Conservation (phyloP, 2,888 invertebrate genomes). For the Torymus auratus region DNA sequence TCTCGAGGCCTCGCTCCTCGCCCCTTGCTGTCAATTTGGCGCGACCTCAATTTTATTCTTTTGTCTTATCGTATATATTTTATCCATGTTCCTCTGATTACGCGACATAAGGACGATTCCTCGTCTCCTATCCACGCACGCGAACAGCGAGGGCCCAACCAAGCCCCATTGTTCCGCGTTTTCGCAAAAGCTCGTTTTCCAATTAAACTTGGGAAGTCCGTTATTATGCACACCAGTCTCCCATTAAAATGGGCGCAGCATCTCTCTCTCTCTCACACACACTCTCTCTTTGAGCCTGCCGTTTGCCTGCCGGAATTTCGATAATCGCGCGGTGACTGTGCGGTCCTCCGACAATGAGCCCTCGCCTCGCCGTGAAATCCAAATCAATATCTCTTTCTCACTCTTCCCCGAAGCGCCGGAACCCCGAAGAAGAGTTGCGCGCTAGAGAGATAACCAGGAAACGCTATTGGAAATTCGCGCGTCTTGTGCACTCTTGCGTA, state of each 20-base stretch:
- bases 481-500: too few relatives aligned
- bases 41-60: conserved; percentile 30
- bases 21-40: background rate
- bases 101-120: too few relatives aligned
- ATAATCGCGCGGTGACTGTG: too few relatives aligned
- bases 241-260: background rate
- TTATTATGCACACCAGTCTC: conserved; percentile 3
- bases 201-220: conserved; percentile 27
- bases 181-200: conserved; percentile 1
- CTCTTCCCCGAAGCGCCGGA: background rate
- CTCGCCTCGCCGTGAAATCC: background rate
- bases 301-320: too few relatives aligned
- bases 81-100: background rate
- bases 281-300: too few relatives aligned
- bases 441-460: too few relatives aligned
- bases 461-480: too few relatives aligned
- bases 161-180: background rate
- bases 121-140: too few relatives aligned
- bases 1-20: too few relatives aligned
- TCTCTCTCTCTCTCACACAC: too few relatives aligned
- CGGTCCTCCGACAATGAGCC: background rate
- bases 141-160: too few relatives aligned
- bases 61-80: conserved; percentile 31
- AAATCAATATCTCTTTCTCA: background rate
- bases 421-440: too few relatives aligned